Evolutionary conservation across 1,140 invertebrate species (phyloP), one percentile per base, ranked within the genome.

Genomic region (Lerema accius): DNA sequence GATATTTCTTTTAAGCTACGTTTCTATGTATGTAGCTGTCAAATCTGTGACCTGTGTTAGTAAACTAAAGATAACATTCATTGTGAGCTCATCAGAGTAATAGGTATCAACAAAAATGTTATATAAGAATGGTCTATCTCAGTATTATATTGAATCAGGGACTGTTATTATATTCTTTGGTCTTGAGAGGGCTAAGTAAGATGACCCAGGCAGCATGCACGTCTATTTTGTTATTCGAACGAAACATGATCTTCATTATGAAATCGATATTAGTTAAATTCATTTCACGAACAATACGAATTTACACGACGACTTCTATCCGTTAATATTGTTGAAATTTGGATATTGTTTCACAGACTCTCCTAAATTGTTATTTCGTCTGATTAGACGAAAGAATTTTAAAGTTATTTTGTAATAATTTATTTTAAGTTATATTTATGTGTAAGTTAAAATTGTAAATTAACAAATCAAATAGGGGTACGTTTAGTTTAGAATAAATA

Each of bases 391-490:
- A 78, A 75, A 69, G 64, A 76, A 76, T 76, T 80, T 73, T 80
- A 82, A 82, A 73, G 82, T 86, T 90, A 84, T 84, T 80, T 82
- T 86, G 71, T 81, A 86, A 83, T 88, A 56, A 90, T 90, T 90
- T 90, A 90, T 90, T 82, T 66, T 89, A 89, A 89, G 86, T 83
- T 85, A 86, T 76, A 82, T 82, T 86, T 89, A 87, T 84, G 74
- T 73, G 69, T 89, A 89, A 89, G 84, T 77, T 80, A 82, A 81
- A 78, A 74, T 82, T 90, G 87, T 90, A 87, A 90, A 90, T 86
- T 90, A 90, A 90, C 85, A 85, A 85, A 37, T 37, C 2, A 78
- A 79, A 63, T 87, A 90, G 84, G 76, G 63, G 73, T 79, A 77
- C 73, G 79, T 70, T 73, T 85, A 81, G 73, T 63, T 78, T 84